Conservation (phyloP, 2,797 vertebrate species). For the Galago senegalensis region DNA sequence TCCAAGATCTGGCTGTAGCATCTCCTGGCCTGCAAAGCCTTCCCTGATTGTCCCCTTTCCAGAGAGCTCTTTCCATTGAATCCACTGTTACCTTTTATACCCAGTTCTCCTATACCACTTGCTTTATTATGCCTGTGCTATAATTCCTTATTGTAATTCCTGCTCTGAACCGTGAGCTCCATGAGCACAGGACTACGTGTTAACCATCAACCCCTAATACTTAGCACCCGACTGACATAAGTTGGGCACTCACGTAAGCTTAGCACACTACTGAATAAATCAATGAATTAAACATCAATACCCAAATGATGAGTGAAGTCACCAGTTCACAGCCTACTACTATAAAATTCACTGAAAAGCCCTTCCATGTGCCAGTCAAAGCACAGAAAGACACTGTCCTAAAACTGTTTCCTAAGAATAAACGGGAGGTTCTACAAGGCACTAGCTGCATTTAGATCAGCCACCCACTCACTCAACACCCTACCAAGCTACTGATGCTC, state of each 20-base stretch:
- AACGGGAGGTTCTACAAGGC: background rate
- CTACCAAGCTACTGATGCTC: conserved; percentile 46
- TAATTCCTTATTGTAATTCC: background rate
- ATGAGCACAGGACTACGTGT: background rate
- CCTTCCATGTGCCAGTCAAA: conserved; percentile 47
- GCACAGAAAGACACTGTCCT: conserved; percentile 36
- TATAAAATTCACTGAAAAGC: conserved; percentile 54
- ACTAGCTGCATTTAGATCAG: background rate
- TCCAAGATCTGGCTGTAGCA: background rate
- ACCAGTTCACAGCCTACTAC: conserved; percentile 18
- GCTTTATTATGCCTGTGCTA: too few relatives aligned
- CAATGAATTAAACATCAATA: conserved; percentile 19
- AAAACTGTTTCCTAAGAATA: conserved; percentile 59
- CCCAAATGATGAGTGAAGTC: background rate
- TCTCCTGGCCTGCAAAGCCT: background rate
- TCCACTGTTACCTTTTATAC: background rate
- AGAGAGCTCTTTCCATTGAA: background rate
- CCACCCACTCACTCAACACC: background rate
- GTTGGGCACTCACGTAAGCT: background rate
- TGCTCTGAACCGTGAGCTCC: background rate
- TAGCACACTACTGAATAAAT: background rate
- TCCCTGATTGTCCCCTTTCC: background rate
- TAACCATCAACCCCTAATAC: background rate
- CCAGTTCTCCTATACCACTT: background rate
- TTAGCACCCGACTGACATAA: background rate